phyloP scores from a whole-genome alignment of 2,797 vertebrate species.

The Cheirogaleus major region DNA sequence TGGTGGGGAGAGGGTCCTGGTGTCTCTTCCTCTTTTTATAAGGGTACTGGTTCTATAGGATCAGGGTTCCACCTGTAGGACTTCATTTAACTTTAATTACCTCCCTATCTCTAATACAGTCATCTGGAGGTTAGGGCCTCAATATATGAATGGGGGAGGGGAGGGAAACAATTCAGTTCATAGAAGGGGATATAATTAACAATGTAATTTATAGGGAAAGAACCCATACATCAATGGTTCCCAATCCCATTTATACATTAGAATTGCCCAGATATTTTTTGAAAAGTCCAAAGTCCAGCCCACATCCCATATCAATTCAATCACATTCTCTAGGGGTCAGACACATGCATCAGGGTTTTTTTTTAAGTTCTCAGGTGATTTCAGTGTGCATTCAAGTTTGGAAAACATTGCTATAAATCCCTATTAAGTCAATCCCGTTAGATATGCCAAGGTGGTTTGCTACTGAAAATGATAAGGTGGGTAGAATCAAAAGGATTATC shows the following conservation, averaged over 20 bases:
- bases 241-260: not conserved
- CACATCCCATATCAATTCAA: not conserved
- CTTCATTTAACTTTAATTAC: not conserved
- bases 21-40: not conserved
- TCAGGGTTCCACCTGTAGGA: not conserved
- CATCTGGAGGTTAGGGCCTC: not conserved
- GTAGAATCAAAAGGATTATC: not conserved
- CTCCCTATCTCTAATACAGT: not conserved
- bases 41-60: not conserved
- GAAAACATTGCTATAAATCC: not conserved
- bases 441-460: not conserved
- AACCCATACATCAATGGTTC: not conserved
- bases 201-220: not conserved
- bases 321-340: not conserved
- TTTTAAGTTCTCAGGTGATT: not conserved
- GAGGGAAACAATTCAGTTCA: not conserved
- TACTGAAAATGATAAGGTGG: not conserved
- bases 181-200: not conserved
- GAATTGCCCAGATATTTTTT: not conserved
- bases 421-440: not conserved
- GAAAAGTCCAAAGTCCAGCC: not conserved
- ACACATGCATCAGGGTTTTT: not conserved
- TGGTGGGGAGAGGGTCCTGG: not conserved
- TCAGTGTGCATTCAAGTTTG: not conserved
- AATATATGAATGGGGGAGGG: not conserved